phyloP scores from a whole-genome alignment of 2,797 vertebrate genomes.

The Cossypha niveicapilla region DNA sequence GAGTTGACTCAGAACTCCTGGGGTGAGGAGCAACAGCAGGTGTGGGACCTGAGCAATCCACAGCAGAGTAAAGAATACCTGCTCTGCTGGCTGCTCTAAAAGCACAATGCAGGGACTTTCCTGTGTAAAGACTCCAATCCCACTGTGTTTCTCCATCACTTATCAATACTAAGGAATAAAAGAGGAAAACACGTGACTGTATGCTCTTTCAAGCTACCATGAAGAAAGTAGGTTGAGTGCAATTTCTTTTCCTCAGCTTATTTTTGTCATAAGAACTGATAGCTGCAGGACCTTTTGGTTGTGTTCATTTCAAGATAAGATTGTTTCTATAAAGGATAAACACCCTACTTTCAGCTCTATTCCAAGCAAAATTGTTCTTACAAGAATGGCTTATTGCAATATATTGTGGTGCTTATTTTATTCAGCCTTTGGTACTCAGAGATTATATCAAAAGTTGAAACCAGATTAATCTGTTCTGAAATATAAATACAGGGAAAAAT shows the following conservation, averaged over 20 bases:
- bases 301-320: neutral
- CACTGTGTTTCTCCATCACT: neutral
- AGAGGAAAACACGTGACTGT: neutral
- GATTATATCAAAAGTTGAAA: neutral
- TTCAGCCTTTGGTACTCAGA: neutral
- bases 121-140: neutral
- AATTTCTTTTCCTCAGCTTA: neutral
- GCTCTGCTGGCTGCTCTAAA: neutral
- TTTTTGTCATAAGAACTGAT: neutral
- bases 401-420: neutral
- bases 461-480: neutral
- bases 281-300: neutral
- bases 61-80: neutral
- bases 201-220: neutral
- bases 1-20: neutral
- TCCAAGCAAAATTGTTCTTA: neutral
- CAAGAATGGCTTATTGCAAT: neutral
- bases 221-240: neutral
- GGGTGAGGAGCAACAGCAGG: neutral
- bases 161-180: neutral
- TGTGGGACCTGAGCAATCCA: neutral
- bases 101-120: neutral
- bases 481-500: neutral
- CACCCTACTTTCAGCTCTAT: neutral
- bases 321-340: neutral